Base-by-base conservation (phyloP, 2,113 vertebrate species). In the Centrocercus urophasianus region DNA sequence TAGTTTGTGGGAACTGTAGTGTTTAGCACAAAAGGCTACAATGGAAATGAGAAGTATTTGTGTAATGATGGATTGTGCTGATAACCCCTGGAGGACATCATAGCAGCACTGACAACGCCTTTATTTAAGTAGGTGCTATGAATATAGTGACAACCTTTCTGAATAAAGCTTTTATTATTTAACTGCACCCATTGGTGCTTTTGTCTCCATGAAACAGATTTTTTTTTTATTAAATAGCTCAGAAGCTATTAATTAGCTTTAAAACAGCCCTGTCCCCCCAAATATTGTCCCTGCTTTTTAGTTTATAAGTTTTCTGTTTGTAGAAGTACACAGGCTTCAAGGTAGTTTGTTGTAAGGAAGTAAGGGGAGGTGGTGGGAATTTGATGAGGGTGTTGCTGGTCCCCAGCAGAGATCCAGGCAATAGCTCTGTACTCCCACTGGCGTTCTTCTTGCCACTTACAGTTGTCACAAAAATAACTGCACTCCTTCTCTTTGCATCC, bases 391-490 rank as follows among this genome's bases (percentile, higher is more conserved):
- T 86, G 85, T 81, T 86, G 54, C 65, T 86, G 87, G 65, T 93
- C 57, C 57, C 75, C 86, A 92, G 83, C 83, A 89, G 93, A 91
- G 72, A 81, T 77, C 54, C 48, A 36, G 72, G 89, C 74, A 90
- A 64, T 93, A 85, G 65, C 40, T 86, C 78, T 79, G 76, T 89
- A 6, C 80, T 90, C 72, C 57, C 48, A 64, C 74, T 83, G 80
- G 40, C 93, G 76, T 11, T 86, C 30, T 88, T 85, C 80, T 89
- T 94, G 84, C 73, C 77, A 71, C 87, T 93, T 94, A 36, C 27
- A 88, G 91, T 78, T 89, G 86, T 93, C 91, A 88, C 87, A 82
- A 90, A 94, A 75, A 93, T 86, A 95, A 90, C 90, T 80, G 72
- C 69, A 59, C 73, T 90, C 57, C 57, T 34, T 93, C 85, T 85